phyloP scores from a whole-genome alignment of 2,113 vertebrate species.

The Alexandromys fortis region DNA sequence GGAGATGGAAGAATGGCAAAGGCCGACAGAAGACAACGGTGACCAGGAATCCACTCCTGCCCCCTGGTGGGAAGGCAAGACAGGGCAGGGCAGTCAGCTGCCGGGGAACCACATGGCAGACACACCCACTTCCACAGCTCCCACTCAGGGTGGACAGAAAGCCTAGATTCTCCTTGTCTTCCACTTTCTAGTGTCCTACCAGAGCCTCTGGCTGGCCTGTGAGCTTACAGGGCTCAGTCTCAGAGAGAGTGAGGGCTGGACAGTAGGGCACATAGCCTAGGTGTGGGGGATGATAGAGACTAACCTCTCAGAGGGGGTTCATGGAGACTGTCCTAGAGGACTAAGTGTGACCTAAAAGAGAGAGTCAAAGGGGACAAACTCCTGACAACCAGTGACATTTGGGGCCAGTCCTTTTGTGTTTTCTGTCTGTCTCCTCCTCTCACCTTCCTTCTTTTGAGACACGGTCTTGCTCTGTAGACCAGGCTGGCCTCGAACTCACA shows the following conservation, averaged over 20 bases:
- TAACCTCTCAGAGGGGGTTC: background rate
- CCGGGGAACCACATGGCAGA: background rate
- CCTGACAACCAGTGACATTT: background rate
- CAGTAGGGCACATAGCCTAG: background rate
- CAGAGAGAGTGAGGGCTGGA: background rate
- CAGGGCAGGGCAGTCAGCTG: background rate
- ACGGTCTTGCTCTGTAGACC: background rate
- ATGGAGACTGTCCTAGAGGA: background rate
- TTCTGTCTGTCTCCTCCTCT: background rate
- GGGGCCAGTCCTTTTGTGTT: background rate
- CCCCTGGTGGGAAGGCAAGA: conserved; percentile 1
- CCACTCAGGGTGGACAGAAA: background rate
- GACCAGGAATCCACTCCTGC: background rate
- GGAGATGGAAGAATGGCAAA: background rate
- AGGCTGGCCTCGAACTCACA: background rate
- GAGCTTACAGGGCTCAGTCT: background rate
- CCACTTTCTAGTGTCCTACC: background rate
- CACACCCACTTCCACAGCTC: background rate
- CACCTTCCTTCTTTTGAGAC: background rate
- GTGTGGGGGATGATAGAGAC: background rate
- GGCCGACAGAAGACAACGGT: background rate
- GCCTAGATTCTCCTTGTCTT: background rate
- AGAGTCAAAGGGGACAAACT: background rate
- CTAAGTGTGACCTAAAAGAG: background rate
- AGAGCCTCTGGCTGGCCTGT: background rate